phyloP scores from a whole-genome alignment of 2,797 vertebrate genomes.

The Acanthurus lineatus region DNA sequence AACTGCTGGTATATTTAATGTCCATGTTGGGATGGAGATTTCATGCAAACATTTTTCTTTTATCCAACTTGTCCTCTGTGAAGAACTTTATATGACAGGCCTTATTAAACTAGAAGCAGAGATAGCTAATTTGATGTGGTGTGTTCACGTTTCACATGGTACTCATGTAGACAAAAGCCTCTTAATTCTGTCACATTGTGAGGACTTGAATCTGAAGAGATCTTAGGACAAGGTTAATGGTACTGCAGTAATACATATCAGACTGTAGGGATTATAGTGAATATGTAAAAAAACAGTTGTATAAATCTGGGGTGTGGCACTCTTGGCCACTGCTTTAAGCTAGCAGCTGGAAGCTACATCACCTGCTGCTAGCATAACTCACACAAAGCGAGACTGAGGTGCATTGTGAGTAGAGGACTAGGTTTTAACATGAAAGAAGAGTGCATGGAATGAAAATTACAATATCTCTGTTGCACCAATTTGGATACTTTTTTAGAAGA shows the following conservation, averaged over 20 bases:
- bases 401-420: background rate
- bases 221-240: background rate
- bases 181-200: conserved; percentile 1
- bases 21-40: background rate
- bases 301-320: background rate
- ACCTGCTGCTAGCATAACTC: background rate
- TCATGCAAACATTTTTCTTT: background rate
- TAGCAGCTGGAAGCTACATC: background rate
- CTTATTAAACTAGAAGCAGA: background rate
- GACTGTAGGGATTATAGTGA: background rate
- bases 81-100: conserved; percentile 12
- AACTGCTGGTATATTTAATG: background rate
- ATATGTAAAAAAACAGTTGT: conserved; percentile 11
- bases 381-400: background rate
- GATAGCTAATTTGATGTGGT: background rate
- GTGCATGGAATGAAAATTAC: background rate
- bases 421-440: conserved; percentile 1
- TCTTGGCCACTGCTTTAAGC: conserved; percentile 1
- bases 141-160: background rate
- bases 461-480: conserved; percentile 1
- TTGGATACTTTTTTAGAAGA: conserved; percentile 1
- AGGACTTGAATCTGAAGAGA: background rate
- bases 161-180: background rate
- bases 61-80: background rate
- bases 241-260: background rate